Conservation (phyloP, 2,797 vertebrate species). For the Okamejei kenojei region DNA sequence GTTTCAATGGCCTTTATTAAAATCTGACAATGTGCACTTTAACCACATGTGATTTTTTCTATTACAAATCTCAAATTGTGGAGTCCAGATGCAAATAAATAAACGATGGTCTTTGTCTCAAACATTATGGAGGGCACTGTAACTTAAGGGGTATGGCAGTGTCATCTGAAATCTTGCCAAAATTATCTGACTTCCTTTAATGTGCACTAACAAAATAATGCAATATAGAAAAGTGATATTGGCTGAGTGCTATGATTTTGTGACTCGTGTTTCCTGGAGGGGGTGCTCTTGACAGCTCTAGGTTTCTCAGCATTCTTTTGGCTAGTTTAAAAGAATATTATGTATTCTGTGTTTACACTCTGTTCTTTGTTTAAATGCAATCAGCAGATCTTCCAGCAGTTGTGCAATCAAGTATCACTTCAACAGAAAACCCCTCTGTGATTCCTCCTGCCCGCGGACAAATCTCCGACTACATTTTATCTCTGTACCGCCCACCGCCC, state of each 20-base stretch:
- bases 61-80: no score
- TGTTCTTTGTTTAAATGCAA: background rate
- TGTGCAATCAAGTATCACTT: background rate
- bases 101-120: no score
- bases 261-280: background rate
- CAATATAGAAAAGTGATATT: background rate
- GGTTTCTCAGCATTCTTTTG: background rate
- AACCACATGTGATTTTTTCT: no score
- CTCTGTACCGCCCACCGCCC: no score
- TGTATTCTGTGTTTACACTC: background rate
- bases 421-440: no score
- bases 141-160: slow-evolving; percentile 50
- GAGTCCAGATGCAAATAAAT: no score
- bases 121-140: slow-evolving; percentile 29
- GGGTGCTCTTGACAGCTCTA: background rate
- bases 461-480: no score
- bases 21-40: no score
- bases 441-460: no score
- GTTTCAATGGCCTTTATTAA: no score
- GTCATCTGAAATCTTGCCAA: slow-evolving; percentile 47
- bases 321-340: background rate
- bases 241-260: background rate
- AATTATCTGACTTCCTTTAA: slow-evolving; percentile 50
- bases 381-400: background rate
- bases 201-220: slow-evolving; percentile 19